Conservation (phyloP, 2,113 vertebrate species). For the Strix uralensis region DNA sequence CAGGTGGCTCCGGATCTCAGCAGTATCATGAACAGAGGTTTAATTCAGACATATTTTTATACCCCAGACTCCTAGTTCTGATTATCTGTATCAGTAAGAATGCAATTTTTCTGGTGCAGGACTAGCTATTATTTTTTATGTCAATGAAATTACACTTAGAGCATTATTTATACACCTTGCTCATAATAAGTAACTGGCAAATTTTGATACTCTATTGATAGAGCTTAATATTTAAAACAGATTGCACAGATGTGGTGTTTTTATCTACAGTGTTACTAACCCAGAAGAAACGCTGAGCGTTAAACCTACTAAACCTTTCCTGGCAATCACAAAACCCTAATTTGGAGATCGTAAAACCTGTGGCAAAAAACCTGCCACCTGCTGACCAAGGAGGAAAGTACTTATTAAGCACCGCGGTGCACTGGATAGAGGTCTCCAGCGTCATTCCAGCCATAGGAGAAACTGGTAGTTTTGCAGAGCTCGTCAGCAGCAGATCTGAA, state of each 20-base stretch:
- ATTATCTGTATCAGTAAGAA: neutral
- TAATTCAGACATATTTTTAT: neutral
- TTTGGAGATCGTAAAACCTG: neutral
- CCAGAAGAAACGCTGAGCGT: neutral
- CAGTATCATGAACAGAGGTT: neutral
- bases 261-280: neutral
- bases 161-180: neutral
- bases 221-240: slow-evolving; percentile 2
- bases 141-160: neutral
- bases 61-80: neutral
- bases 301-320: neutral
- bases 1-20: neutral
- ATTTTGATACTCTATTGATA: neutral
- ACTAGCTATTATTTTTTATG: neutral
- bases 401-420: neutral
- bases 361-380: slow-evolving; percentile 9
- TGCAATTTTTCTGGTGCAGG: neutral
- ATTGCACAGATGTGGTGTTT: neutral
- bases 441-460: neutral
- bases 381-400: neutral
- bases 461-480: neutral
- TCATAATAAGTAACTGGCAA: neutral
- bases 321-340: neutral
- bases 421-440: fast-evolving
- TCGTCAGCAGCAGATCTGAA: neutral